Evolutionary conservation across 1,140 invertebrate genomes (phyloP).

Genomic region (Coptotermes formosanus): DNA sequence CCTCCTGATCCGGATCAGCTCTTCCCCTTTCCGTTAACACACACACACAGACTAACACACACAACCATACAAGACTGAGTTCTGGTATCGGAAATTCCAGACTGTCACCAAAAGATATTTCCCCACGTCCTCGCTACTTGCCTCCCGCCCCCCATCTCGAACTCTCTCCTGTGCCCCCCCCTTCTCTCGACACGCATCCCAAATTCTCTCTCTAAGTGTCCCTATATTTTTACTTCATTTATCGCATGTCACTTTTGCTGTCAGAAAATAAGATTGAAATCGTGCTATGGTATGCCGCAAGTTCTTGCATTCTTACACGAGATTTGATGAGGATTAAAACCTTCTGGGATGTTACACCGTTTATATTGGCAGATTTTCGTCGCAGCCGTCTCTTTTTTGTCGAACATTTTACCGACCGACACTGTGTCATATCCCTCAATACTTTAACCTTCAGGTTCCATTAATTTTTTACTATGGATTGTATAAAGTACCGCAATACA

Average conservation of each 20-base stretch:
- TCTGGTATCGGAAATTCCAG: background rate
- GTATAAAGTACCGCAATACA: no score
- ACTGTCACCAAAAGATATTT: constrained; percentile 9
- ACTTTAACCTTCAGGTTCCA: no score
- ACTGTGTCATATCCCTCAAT: no score
- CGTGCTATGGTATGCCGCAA: background rate
- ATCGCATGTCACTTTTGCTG: background rate
- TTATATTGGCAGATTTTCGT: no score
- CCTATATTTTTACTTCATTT: background rate
- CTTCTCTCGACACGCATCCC: background rate
- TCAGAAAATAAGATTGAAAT: background rate
- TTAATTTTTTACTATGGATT: no score
- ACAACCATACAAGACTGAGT: background rate
- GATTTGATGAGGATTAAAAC: no score
- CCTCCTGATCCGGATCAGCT: background rate
- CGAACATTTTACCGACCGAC: no score
- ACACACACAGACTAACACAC: no score
- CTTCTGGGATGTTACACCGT: no score
- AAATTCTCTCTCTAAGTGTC: background rate
- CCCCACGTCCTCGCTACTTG: background rate
- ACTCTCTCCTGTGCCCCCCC: background rate
- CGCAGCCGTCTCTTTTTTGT: no score
- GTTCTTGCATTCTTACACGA: background rate
- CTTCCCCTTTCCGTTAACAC: no score
- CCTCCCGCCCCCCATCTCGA: background rate